These are phyloP conservation scores for Mylabris phalerata DNA, from an alignment of 1,140 invertebrate species.

Conservation along the genomic window DNA sequence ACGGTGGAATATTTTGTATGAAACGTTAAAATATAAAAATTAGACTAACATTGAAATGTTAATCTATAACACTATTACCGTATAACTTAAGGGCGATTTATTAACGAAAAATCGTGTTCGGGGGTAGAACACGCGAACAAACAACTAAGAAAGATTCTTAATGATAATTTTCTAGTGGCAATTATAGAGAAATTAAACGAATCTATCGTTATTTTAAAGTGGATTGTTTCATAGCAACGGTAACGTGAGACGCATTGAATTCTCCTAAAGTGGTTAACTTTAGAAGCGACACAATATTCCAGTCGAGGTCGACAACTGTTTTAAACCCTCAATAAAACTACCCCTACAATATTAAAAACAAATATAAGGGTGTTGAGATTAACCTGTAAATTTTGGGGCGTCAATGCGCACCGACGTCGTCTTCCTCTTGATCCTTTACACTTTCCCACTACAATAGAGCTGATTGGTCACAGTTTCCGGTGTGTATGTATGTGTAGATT, in stretches of 20 bases:
- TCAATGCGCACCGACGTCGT: constrained; percentile 10
- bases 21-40: background rate
- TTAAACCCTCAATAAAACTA: no score
- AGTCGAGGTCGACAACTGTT: constrained; percentile 6
- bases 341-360: no score
- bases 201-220: background rate
- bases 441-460: background rate
- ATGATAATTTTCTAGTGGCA: background rate
- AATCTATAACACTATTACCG: constrained; percentile 13
- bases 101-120: background rate
- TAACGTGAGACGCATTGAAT: constrained; percentile 34
- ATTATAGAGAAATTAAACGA: no score
- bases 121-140: background rate
- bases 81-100: background rate
- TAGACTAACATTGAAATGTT: constrained; percentile 12
- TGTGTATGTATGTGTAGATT: background rate
- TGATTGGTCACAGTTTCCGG: constrained; percentile 32
- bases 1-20: no score
- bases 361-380: no score
- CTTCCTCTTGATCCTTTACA: constrained; percentile 5
- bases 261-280: constrained; percentile 34
- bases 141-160: background rate
- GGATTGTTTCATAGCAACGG: constrained; percentile 33
- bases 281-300: constrained; percentile 33
- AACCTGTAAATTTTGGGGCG: no score